These are phyloP conservation scores for Ornithorhynchus anatinus DNA, from an alignment of 2,113 vertebrate species.

Conservation along the genomic window DNA sequence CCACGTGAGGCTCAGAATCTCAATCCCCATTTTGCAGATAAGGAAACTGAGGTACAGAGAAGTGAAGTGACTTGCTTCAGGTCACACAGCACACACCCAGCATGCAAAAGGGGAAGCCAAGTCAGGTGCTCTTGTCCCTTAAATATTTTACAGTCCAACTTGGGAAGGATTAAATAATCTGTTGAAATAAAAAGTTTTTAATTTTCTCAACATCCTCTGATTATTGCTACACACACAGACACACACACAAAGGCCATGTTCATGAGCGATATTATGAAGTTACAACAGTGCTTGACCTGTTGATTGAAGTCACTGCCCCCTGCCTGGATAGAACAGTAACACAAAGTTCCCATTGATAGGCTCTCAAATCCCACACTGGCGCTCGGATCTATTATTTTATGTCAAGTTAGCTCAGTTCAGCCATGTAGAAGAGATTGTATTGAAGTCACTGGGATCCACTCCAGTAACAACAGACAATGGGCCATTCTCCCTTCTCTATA, in stretches of 20 bases:
- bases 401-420: conserved; percentile 31
- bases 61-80: no score
- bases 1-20: no score
- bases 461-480: conserved; percentile 58
- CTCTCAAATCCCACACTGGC: conserved; percentile 19
- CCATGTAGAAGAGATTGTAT: conserved; percentile 20
- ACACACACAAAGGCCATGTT: conserved; percentile 38
- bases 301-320: conserved; percentile 19
- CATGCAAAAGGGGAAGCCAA: no score
- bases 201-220: conserved; percentile 3
- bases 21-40: no score
- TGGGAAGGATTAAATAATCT: neutral
- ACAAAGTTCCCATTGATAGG: conserved; percentile 45
- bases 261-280: conserved; percentile 13
- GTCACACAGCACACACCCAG: no score
- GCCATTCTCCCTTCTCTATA: conserved; percentile 50
- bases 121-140: no score
- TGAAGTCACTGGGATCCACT: conserved; percentile 43
- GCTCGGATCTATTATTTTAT: conserved; percentile 41
- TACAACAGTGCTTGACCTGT: conserved; percentile 26
- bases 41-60: no score
- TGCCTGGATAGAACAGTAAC: neutral
- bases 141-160: no score
- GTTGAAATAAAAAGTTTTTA: neutral
- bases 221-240: neutral